Percentiles rank a stretch among this genome's conserved stretches.
Evolutionary conservation across 2,888 invertebrate species (phyloP).

Genomic region (Platycheirus albimanus): DNA sequence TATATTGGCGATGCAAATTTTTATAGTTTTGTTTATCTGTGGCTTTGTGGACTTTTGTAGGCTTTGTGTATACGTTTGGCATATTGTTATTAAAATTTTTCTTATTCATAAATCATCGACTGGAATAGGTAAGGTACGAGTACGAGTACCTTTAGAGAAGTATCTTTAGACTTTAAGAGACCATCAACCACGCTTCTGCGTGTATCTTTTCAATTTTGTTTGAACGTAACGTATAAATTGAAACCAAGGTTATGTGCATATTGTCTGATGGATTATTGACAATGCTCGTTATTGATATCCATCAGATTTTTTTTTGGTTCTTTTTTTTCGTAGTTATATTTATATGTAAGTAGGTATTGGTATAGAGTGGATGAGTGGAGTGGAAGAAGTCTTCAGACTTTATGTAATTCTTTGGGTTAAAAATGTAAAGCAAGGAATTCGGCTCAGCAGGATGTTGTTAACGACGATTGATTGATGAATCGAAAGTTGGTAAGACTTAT

Average conservation of each 20-base stretch:
- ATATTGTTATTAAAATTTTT: slow-evolving; percentile 59
- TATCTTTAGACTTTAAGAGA: slow-evolving; percentile 14
- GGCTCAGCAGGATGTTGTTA: slow-evolving; percentile 67
- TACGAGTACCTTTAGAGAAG: neutral
- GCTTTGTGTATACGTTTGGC: slow-evolving; percentile 38
- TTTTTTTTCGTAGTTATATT: slow-evolving; percentile 8
- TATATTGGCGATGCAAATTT: slow-evolving; percentile 71
- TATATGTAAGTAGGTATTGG: neutral
- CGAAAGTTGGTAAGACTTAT: slow-evolving; percentile 29
- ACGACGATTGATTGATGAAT: slow-evolving; percentile 64
- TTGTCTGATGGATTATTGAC: slow-evolving; percentile 67
- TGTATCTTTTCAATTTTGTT: slow-evolving; percentile 22
- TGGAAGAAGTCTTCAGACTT: neutral
- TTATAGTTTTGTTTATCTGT: slow-evolving; percentile 50
- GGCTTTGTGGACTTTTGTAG: slow-evolving; percentile 21
- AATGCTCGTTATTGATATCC: slow-evolving; percentile 62
- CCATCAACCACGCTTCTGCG: slow-evolving; percentile 42
- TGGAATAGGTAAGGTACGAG: slow-evolving; percentile 18
- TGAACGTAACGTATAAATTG: slow-evolving; percentile 57
- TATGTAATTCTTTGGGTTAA: slow-evolving; percentile 25
- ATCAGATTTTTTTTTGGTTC: slow-evolving; percentile 32
- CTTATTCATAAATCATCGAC: slow-evolving; percentile 69
- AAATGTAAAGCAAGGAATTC: slow-evolving; percentile 47
- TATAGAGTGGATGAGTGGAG: too few species aligned
- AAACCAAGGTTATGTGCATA: slow-evolving; percentile 66